phyloP scores from a whole-genome alignment of 2,113 vertebrate species.

The Heterochromis multidens region DNA sequence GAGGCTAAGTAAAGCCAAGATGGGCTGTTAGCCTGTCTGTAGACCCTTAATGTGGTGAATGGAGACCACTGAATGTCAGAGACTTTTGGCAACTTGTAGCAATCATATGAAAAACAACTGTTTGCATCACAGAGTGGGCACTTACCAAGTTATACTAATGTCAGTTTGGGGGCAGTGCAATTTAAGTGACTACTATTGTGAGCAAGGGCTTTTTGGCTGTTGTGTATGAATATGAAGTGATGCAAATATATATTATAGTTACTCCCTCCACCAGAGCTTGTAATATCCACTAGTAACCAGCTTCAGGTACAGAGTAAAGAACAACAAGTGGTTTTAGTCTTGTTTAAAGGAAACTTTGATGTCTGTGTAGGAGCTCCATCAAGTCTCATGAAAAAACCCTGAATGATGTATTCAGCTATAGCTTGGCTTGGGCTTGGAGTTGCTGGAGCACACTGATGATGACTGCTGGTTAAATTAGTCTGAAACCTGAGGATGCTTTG shows the following conservation, averaged over 20 bases:
- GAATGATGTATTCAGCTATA: accelerated
- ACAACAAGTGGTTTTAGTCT: accelerated
- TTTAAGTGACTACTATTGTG: background rate
- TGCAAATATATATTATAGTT: background rate
- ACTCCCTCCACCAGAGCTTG: background rate
- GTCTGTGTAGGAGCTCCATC: background rate
- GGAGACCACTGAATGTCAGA: background rate
- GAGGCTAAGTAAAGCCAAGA: background rate
- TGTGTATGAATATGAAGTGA: background rate
- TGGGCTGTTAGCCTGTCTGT: background rate
- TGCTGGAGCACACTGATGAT: accelerated
- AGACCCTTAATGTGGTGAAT: background rate
- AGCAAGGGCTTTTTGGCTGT: background rate
- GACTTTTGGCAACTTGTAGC: background rate
- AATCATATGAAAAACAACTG: background rate
- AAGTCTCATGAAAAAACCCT: background rate
- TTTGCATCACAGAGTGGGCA: background rate
- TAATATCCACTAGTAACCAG: background rate
- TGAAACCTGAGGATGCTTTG: background rate
- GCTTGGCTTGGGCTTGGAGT: background rate
- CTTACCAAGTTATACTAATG: background rate
- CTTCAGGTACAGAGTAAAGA: background rate
- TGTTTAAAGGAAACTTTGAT: background rate
- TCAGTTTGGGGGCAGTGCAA: background rate
- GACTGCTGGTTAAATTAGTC: background rate